A percentile compares a stretch with the other conserved stretches of the same genome.
Conservation (phyloP, 2,888 invertebrate genomes). For the Hyposoter didymator region DNA sequence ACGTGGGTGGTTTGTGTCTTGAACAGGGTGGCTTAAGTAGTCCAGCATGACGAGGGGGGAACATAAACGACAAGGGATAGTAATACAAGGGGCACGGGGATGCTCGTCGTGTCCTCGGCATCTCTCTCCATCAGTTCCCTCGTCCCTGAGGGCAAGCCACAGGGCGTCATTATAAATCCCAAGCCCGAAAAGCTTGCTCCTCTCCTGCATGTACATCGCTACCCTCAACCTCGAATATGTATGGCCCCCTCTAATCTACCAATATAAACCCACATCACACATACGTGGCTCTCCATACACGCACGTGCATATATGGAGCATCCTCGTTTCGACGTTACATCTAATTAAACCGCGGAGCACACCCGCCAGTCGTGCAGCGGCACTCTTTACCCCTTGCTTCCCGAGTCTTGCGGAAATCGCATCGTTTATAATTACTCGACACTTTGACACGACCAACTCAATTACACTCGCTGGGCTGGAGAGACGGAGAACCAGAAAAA, state of each 20-base stretch:
- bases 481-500: constrained; percentile 13
- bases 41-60: constrained; percentile 2
- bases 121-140: background rate
- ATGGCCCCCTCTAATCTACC: constrained; percentile 48
- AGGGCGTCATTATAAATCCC: constrained; percentile 66
- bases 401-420: constrained; percentile 65
- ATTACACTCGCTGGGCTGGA: constrained; percentile 63
- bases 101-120: constrained; percentile 46
- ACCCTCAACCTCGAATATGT: constrained; percentile 39
- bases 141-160: constrained; percentile 44
- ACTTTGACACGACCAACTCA: constrained; percentile 72
- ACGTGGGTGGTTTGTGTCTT: constrained; percentile 5
- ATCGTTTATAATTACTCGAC: constrained; percentile 72
- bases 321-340: constrained; percentile 65
- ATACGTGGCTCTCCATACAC: background rate
- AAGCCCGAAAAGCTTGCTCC: constrained; percentile 43
- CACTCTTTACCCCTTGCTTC: constrained; percentile 24
- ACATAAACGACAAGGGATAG: constrained; percentile 26
- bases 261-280: constrained; percentile 23
- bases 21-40: constrained; percentile 5
- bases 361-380: constrained; percentile 35
- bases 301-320: constrained; percentile 15
- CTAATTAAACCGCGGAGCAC: constrained; percentile 69
- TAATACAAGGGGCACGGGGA: constrained; percentile 15
- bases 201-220: background rate